phyloP scores from a whole-genome alignment of 2,888 invertebrate genomes.

The Apotomis capreana region DNA sequence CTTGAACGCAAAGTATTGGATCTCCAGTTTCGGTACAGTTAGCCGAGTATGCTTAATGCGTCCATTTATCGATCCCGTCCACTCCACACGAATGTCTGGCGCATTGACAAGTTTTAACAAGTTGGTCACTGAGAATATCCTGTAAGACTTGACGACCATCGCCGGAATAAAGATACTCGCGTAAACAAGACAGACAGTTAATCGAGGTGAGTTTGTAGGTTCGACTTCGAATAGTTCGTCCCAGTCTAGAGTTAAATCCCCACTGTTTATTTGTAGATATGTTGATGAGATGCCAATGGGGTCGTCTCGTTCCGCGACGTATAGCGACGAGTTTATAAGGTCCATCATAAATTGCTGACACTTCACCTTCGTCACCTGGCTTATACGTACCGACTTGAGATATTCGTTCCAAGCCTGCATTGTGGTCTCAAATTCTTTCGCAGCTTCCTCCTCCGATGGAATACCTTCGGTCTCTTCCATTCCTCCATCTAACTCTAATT shows the following conservation, averaged over 20 bases:
- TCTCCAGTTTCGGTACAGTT: not conserved
- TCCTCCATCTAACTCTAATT: too few species aligned
- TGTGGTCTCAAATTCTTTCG: not conserved
- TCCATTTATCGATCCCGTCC: not conserved
- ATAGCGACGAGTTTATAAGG: slow-evolving; percentile 17
- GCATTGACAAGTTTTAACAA: slow-evolving; percentile 1
- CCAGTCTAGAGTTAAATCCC: slow-evolving; percentile 1
- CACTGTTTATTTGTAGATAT: slow-evolving; percentile 4
- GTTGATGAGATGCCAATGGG: slow-evolving; percentile 10
- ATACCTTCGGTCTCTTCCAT: not conserved
- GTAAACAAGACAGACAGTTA: not conserved
- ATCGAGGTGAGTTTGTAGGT: not conserved
- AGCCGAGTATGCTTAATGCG: not conserved
- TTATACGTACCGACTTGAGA: not conserved
- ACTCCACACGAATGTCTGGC: slow-evolving; percentile 8
- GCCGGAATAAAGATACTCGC: slow-evolving; percentile 3
- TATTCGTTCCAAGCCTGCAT: not conserved
- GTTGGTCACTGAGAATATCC: slow-evolving; percentile 1
- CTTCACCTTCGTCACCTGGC: not conserved
- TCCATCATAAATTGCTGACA: slow-evolving; percentile 11
- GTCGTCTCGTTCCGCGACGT: not conserved
- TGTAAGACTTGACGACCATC: slow-evolving; percentile 1
- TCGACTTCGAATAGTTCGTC: not conserved
- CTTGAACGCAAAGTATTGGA: not conserved
- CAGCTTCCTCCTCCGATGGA: not conserved